Conservation (phyloP, 1,140 invertebrate species). For the Antheraea pernyi region DNA sequence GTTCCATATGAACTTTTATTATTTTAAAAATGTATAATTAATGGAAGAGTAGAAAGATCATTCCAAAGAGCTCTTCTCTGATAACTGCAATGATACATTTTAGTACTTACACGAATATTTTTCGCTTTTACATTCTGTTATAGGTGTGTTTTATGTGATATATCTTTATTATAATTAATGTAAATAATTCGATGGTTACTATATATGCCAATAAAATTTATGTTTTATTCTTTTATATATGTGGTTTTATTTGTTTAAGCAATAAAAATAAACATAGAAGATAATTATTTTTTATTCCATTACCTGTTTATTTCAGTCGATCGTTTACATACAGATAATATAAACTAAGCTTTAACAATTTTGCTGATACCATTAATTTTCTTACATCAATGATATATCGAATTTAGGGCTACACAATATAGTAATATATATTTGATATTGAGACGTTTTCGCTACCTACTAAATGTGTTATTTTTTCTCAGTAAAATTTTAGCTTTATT, state of each 20-base stretch:
- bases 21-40: too few relatives aligned
- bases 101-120: constrained; percentile 1
- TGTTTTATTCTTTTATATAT: constrained; percentile 69
- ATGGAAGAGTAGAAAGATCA: not conserved
- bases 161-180: constrained; percentile 50
- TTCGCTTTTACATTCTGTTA: constrained; percentile 59
- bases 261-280: not conserved
- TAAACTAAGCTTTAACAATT: constrained; percentile 6
- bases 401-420: not conserved
- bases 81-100: not conserved
- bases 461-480: too few relatives aligned
- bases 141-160: constrained; percentile 66
- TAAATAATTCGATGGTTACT: constrained; percentile 57
- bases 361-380: not conserved
- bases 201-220: constrained; percentile 60
- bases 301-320: constrained; percentile 4
- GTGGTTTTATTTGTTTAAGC: constrained; percentile 37
- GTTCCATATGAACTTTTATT: too few relatives aligned
- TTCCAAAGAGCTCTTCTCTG: not conserved
- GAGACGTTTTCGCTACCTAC: too few relatives aligned
- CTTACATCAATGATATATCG: not conserved
- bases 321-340: not conserved
- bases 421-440: not conserved
- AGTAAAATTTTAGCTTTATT: too few relatives aligned
- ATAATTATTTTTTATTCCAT: not conserved